Evolutionary conservation across 2,797 vertebrate genomes (phyloP), one percentile per base, ranked within the genome.

Genomic region (Sebastes vulpes): DNA sequence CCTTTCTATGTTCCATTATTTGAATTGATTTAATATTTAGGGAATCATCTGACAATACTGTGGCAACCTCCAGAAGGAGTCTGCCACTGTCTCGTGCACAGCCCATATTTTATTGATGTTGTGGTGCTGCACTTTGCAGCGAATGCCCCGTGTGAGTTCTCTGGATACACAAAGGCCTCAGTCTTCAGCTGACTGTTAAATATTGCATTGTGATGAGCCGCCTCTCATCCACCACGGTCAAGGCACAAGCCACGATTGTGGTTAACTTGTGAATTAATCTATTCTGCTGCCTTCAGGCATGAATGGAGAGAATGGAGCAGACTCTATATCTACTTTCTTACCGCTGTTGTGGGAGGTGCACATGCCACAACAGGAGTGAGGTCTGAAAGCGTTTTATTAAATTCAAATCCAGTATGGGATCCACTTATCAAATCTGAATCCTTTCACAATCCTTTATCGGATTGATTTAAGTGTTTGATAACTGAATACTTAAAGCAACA

Each of bases 181-280:
- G 69, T 79, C 77, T 84, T 83, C 70, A 81, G 77, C n/a, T 64
- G 48, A 54, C 82, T 81, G 79, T 82, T 90, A 83, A 86, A 85
- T 93, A 90, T 79, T 93, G 52, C 74, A 90, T 42, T 28, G 60
- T 70, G 80, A 89, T 80, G 68, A 84, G 72, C 73, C 6, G 10
- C 66, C 26, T 81, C 79, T 81, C 65, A 56, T 73, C 53, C 59
- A 23, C 64, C 46, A 26, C 4, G 42, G 69, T 84, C 65, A 82
- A 64, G n/a, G 56, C 61, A 79, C 53, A 46, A 29, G 61, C 66
- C 58, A 32, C 26, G 1, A 66, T n/a, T 76, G 65, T 73, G 82
- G 74, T 87, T 67, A 70, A 74, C 63, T 73, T 58, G 11, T 75
- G 66, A 80, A 77, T 75, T 60, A 42, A 83, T 81, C 65, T 85